Percentiles rank a stretch among this genome's conserved stretches.
Evolutionary conservation across 2,888 invertebrate genomes (phyloP).

Genomic region (Dynastes maya): DNA sequence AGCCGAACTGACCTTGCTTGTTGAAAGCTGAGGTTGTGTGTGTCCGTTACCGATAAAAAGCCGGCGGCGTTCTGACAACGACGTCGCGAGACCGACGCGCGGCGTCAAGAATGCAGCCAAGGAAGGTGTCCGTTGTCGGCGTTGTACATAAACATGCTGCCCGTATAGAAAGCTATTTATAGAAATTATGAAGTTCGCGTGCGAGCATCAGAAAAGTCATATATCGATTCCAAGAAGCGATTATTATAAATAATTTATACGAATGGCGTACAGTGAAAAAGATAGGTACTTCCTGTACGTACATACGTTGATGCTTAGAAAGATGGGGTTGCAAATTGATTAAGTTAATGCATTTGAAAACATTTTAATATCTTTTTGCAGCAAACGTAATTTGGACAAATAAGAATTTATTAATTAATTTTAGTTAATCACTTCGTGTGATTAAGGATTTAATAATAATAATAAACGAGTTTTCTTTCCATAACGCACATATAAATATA

Average conservation of each 20-base stretch:
- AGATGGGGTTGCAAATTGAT: no score
- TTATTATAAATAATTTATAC: conserved; percentile 21
- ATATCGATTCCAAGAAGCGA: not conserved
- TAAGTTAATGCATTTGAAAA: no score
- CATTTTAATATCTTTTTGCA: no score
- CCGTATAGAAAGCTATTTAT: conserved; percentile 35
- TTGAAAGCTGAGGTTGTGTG: conserved; percentile 25
- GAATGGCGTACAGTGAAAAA: conserved; percentile 4
- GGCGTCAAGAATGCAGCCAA: conserved; percentile 36
- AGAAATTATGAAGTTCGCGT: conserved; percentile 30
- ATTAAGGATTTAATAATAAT: no score
- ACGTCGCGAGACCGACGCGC: conserved; percentile 10
- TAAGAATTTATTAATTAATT: no score
- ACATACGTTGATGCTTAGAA: not conserved
- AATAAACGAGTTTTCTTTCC: no score
- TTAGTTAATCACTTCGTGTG: no score
- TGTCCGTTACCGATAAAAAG: conserved; percentile 14
- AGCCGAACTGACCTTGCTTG: conserved; percentile 54
- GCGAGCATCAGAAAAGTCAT: conserved; percentile 5
- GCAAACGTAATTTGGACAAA: no score
- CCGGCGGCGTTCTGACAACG: conserved; percentile 16
- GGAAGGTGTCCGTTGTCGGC: conserved; percentile 32
- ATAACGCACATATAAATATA: no score
- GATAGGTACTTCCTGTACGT: not conserved
- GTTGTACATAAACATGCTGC: not conserved